Conservation (phyloP, 2,113 vertebrate genomes). For the Tricholaema leucomelas region DNA sequence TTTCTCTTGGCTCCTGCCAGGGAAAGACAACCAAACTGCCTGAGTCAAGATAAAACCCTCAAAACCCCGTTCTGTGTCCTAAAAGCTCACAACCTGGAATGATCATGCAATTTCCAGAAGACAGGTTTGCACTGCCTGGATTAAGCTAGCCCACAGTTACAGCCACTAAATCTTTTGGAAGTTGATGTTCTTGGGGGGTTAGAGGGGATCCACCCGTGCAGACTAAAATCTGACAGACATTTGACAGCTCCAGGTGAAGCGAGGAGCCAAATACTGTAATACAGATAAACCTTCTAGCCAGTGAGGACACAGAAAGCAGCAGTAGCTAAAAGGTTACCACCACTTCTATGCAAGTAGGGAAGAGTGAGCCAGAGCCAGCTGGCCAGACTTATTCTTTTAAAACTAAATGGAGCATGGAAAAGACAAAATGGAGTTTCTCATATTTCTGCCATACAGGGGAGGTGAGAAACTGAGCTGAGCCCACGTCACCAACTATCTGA, state of each 20-base stretch:
- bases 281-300: neutral
- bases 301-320: neutral
- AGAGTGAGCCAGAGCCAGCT: neutral
- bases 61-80: neutral
- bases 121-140: neutral
- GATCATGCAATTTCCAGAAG: neutral
- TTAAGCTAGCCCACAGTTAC: neutral
- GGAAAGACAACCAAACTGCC: neutral
- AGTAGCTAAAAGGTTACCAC: conserved; percentile 83
- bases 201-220: neutral
- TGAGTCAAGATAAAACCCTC: accelerated
- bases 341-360: neutral
- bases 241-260: neutral
- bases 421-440: neutral
- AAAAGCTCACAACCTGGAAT: neutral
- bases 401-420: neutral
- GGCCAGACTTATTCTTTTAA: neutral
- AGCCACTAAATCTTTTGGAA: neutral
- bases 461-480: neutral
- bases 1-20: neutral
- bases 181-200: neutral
- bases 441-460: neutral
- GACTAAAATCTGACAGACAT: neutral
- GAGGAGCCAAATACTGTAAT: neutral
- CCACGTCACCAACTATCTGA: neutral